Evolutionary conservation across 2,113 vertebrate species (phyloP), one percentile per base, ranked within the genome.

Genomic region (Pipa parva): DNA sequence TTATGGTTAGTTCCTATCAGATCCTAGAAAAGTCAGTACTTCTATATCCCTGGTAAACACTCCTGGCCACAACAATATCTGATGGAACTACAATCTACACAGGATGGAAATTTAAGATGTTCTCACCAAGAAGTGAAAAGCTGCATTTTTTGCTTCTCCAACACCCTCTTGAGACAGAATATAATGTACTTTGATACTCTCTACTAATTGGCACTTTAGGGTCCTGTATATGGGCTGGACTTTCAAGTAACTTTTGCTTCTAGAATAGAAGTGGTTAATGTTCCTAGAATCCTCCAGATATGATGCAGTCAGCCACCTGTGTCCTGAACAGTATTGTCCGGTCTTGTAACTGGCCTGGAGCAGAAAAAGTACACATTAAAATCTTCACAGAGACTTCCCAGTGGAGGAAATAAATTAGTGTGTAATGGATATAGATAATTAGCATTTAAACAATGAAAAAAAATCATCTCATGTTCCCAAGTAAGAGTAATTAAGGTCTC

Each of bases 71-170:
- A n/a, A n/a, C n/a, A n/a, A n/a, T n/a, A n/a, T n/a, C n/a, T n/a
- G n/a, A n/a, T n/a, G n/a, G n/a, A n/a, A n/a, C n/a, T n/a, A n/a
- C 64, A 42, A 60, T 0, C 29, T 6, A 31, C 29, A 31, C 5
- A 15, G 13, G 5, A 42, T 10, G 13, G 39, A 42, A 17, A 68
- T 8, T 3, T 18, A 17, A n/a, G 15, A n/a, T n/a, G 71, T 72
- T 64, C 84, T 83, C 67, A 89, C 88, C 85, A 89, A 50, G 13
- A 84, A 84, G 59, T 85, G 81, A 66, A 88, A 84, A 33, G 18
- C 0, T 0, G 87, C 59, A 45, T 82, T 63, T 72, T 74, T 76
- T 37, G 74, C 46, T 1, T 78, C 64, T 59, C 46, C 52, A 8
- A 78, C 2, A 1, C 54, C 69, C 7, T 65, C 57, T 27, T 52